These are phyloP conservation scores for Sternotherus odoratus DNA, from an alignment of 2,797 vertebrate species.

Conservation along the genomic window DNA sequence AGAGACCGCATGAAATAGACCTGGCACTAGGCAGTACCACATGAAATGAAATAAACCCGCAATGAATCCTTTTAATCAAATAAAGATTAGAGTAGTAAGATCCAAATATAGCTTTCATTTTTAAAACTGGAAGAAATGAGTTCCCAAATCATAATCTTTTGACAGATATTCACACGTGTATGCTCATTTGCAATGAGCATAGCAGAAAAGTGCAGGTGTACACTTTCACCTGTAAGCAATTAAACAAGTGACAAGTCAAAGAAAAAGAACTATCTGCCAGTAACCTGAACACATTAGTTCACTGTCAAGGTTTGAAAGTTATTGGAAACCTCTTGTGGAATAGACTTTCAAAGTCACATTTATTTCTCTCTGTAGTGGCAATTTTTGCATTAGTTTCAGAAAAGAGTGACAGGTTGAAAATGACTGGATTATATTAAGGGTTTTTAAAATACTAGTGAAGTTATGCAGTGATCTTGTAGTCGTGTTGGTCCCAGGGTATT, in stretches of 20 bases:
- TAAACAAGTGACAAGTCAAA: conserved; percentile 52
- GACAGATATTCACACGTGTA: conserved; percentile 1
- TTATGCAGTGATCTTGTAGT: neutral
- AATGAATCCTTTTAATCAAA: conserved; percentile 71
- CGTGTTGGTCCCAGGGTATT: neutral
- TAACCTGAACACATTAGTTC: conserved; percentile 52
- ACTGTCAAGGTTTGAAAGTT: conserved; percentile 59
- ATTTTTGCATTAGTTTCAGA: conserved; percentile 56
- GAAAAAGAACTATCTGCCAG: conserved; percentile 31
- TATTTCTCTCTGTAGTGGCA: conserved; percentile 48
- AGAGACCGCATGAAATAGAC: conserved; percentile 34
- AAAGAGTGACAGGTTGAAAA: conserved; percentile 62
- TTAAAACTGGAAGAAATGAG: conserved; percentile 56
- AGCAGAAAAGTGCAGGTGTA: conserved; percentile 52
- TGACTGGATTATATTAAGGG: conserved; percentile 31
- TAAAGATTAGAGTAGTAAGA: conserved; percentile 65
- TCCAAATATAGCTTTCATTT: conserved; percentile 49
- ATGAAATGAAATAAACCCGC: conserved; percentile 56
- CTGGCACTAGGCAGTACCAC: conserved; percentile 36
- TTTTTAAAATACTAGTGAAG: conserved; percentile 42
- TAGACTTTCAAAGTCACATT: neutral
- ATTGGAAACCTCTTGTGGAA: conserved; percentile 42
- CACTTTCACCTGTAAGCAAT: conserved; percentile 64
- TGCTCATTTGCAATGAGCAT: conserved; percentile 44
- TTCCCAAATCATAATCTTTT: conserved; percentile 52